Base-by-base conservation (phyloP, 2,888 invertebrate genomes). In the Muscina levida region DNA sequence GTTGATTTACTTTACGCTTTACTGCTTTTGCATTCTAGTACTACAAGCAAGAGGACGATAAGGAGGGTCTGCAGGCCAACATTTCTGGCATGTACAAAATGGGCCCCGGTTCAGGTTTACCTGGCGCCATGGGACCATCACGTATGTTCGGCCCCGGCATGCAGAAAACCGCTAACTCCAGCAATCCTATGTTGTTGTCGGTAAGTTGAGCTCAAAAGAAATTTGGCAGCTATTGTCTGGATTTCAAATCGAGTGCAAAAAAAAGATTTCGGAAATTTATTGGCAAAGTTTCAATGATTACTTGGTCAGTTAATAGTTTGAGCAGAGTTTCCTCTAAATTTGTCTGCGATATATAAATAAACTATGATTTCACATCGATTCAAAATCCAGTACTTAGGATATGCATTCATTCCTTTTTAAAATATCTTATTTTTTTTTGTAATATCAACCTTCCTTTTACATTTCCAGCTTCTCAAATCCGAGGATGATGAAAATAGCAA, bases 401-500 rank as follows among this genome's bases (percentile, higher is more conserved):
- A 56, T 68, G 10, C 39, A 24, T 44, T n/a, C 26, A 46, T 67
- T 53, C 26, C 8, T 13, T 13, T 71, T 5, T n/a, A 53, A 53
- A n/a, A n/a, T n/a, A n/a, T n/a, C n/a, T n/a, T n/a, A n/a, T n/a
- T n/a, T 37, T 46, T 42, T 48, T 62, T 57, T 5, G n/a, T n/a
- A n/a, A n/a, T n/a, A n/a, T n/a, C n/a, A n/a, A n/a, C n/a, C n/a
- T 80, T 57, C 77, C 44, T 48, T 26, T 56, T 53, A 19, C 76
- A 57, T 78, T 72, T 89, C 22, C 88, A 96, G 95, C 93, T 97
- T 89, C 91, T 96, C 82, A 96, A 95, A 90, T 94, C 93, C 78
- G 96, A 96, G 85, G 95, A 95, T 84, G 96, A 96, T 84, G 93
- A 94, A 77, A 81, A 77, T 48, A 95, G 94, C 67, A 86, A 84